phyloP scores from a whole-genome alignment of 2,113 vertebrate genomes.

The Merops nubicus region DNA sequence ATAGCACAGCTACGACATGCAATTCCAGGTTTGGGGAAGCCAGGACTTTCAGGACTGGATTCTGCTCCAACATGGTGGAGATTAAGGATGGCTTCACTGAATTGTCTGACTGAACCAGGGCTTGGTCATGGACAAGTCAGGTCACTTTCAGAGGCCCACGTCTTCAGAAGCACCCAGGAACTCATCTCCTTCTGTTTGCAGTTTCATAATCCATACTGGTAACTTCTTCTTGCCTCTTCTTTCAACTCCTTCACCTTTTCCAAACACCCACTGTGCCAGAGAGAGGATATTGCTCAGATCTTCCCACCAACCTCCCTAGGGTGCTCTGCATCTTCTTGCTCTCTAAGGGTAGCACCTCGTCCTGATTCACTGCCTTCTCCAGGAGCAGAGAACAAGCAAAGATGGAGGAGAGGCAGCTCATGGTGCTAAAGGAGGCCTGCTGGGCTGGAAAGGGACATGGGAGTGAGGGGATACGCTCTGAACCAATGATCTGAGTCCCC shows the following conservation, averaged over 20 bases:
- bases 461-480: background rate
- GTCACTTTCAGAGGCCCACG: background rate
- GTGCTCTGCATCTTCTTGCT: background rate
- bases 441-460: background rate
- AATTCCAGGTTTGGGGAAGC: background rate
- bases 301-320: background rate
- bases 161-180: background rate
- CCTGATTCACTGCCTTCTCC: background rate
- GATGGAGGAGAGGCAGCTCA: background rate
- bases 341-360: background rate
- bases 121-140: background rate
- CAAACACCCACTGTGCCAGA: background rate
- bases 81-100: background rate
- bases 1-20: background rate
- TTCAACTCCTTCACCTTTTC: background rate
- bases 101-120: background rate
- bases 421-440: background rate
- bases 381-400: background rate
- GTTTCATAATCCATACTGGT: background rate
- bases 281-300: background rate
- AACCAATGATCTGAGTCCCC: background rate
- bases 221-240: background rate
- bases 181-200: background rate
- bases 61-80: background rate
- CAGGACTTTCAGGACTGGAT: background rate